These are phyloP conservation scores for Ahaetulla prasina DNA, from an alignment of 2,113 vertebrate species.

Conservation along the genomic window DNA sequence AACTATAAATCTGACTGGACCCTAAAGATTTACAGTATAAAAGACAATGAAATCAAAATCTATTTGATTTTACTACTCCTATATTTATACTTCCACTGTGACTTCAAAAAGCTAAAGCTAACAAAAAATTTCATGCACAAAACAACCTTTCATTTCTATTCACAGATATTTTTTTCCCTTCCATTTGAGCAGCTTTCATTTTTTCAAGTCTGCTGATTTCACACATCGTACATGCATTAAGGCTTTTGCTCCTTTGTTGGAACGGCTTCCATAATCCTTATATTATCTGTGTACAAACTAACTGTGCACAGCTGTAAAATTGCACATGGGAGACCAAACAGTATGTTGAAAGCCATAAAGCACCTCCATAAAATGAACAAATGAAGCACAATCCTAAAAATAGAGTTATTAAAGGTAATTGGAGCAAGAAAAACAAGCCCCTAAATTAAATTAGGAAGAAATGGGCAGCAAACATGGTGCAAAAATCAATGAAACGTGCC, in stretches of 20 bases:
- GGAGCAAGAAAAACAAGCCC: slow-evolving; percentile 41
- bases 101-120: neutral
- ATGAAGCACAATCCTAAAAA: slow-evolving; percentile 31
- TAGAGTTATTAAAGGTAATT: slow-evolving; percentile 50
- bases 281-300: slow-evolving; percentile 36
- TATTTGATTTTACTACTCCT: neutral
- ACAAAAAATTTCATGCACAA: neutral
- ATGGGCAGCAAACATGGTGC: slow-evolving; percentile 29
- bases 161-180: neutral
- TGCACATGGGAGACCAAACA: slow-evolving; percentile 16
- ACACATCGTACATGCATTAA: slow-evolving; percentile 6
- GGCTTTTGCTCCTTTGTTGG: slow-evolving; percentile 25
- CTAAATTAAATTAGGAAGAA: slow-evolving; percentile 43
- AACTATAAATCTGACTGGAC: neutral
- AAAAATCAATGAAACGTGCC: slow-evolving; percentile 37
- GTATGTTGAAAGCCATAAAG: slow-evolving; percentile 37
- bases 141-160: neutral
- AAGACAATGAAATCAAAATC: neutral
- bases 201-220: neutral
- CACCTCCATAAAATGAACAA: slow-evolving; percentile 29
- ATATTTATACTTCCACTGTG: neutral
- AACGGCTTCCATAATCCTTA: slow-evolving; percentile 25
- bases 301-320: slow-evolving; percentile 35
- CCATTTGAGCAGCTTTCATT: neutral
- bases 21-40: neutral